phyloP scores from a whole-genome alignment of 2,888 invertebrate species.

The Limnephilus rhombicus region DNA sequence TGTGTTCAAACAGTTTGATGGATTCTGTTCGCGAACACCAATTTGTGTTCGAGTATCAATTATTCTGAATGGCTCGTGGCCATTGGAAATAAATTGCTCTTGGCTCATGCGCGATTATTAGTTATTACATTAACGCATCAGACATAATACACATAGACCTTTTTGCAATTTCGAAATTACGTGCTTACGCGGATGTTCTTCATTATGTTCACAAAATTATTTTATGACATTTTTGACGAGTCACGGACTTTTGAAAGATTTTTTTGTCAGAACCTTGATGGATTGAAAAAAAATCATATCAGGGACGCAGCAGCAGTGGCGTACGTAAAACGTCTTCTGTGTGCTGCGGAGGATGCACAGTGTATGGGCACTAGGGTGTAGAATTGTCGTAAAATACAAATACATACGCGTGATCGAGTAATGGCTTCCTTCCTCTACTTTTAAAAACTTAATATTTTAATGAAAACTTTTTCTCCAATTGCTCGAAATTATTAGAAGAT shows the following conservation, averaged over 20 bases:
- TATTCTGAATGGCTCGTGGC: slow-evolving; percentile 1
- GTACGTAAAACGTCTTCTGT: too few relatives aligned
- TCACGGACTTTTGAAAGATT: neutral
- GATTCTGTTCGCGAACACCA: neutral
- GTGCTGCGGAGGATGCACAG: too few relatives aligned
- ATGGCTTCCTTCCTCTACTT: too few relatives aligned
- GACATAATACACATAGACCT: slow-evolving; percentile 24
- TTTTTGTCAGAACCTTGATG: slow-evolving; percentile 10
- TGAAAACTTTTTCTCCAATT: too few relatives aligned
- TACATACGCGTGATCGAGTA: too few relatives aligned
- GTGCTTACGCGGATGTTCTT: slow-evolving; percentile 52
- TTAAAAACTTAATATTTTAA: too few relatives aligned
- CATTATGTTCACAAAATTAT: slow-evolving; percentile 51
- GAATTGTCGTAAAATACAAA: too few relatives aligned
- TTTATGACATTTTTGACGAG: slow-evolving; percentile 35
- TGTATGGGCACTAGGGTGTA: too few relatives aligned
- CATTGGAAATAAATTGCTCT: neutral
- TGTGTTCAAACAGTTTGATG: neutral
- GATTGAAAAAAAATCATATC: slow-evolving; percentile 14
- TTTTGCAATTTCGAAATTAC: slow-evolving; percentile 41
- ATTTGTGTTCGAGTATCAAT: neutral
- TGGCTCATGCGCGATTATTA: neutral
- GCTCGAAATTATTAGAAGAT: too few relatives aligned
- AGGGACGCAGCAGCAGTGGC: too few relatives aligned
- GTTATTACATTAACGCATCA: slow-evolving; percentile 25